A percentile compares a stretch with the other conserved stretches of the same genome.
phyloP scores from a whole-genome alignment of 2,113 vertebrate genomes.

The Phaethon lepturus region DNA sequence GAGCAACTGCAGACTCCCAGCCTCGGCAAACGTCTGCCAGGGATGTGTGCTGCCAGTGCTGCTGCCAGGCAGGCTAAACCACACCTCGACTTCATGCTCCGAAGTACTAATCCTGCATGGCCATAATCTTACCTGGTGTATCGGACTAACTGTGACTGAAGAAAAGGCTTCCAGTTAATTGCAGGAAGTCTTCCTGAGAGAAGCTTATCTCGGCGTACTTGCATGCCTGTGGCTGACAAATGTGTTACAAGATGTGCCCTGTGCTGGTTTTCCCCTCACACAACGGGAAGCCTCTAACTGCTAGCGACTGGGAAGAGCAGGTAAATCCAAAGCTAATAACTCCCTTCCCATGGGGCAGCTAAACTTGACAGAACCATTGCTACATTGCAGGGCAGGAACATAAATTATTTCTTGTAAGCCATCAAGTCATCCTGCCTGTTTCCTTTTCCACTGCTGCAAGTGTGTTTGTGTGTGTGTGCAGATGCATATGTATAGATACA shows the following conservation, averaged over 20 bases:
- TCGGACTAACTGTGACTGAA: slow-evolving; percentile 6
- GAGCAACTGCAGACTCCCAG: background rate
- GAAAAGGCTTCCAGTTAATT: background rate
- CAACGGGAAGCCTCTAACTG: background rate
- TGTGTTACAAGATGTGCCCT: background rate
- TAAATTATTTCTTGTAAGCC: background rate
- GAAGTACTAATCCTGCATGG: slow-evolving; percentile 67
- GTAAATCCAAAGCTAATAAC: background rate
- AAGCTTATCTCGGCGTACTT: background rate
- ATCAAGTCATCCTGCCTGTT: background rate
- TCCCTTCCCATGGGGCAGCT: background rate
- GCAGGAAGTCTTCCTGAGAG: background rate
- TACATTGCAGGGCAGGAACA: background rate
- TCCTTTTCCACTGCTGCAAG: slow-evolving; percentile 17
- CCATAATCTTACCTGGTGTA: background rate
- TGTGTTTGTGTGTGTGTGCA: background rate
- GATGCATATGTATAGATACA: background rate
- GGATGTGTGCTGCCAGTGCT: background rate
- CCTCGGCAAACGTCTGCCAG: background rate
- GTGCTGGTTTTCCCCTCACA: background rate
- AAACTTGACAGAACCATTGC: background rate
- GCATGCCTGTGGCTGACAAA: slow-evolving; percentile 45
- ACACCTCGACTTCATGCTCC: background rate
- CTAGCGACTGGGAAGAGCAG: background rate
- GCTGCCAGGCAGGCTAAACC: slow-evolving; percentile 4